Base-by-base conservation (phyloP, 1,140 invertebrate genomes). In the Atopsyche davidsoni region DNA sequence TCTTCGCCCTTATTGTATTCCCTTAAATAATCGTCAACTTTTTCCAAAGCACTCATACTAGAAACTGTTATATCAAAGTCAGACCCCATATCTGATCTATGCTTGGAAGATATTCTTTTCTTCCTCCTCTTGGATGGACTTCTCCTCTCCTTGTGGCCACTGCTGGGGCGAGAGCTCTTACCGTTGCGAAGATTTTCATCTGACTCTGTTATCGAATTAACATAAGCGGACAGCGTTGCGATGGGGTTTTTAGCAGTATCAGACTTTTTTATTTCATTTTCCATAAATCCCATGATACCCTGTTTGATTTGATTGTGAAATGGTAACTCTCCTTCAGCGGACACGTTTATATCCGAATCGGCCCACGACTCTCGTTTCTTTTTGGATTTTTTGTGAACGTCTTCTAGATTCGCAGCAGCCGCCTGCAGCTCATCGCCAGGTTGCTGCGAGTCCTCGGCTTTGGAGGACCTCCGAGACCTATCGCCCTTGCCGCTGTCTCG, bases 231-330 rank as follows among this genome's bases (percentile, higher is more conserved):
- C 43, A 74, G 69, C 1, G 72, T 69, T 57, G 69, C 68, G 3
- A 70, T 69, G 1, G 70, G 69, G 58, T 67, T 68, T 53, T 73
- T 73, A 23, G 31, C 47, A 4, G 44, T 21, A 49, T 74, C 70
- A 3, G 70, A 68, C 47, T 73, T 75, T 49, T 75, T 75, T 47
- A 79, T 75, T 66, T 79, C 77, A 23, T 76, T 75, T 59, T 78
- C 77, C 38, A 79, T 76, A 56, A 78, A 72, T 23, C 72, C 75
- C 31, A 79, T 54, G 28, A 78, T 79, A 58, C 74, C 77, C 58
- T 73, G 72, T 57, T 78, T 78, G 34, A 78, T 77, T 66, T 78
- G 76, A 46, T 73, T 67, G 42, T 74, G 70, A 23, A 74, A 73
- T 9, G 68, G 68, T 7, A 74, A 54, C 54, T 79, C 77, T n/a